phyloP scores from a whole-genome alignment of 2,113 vertebrate species.

The Sardina pilchardus region DNA sequence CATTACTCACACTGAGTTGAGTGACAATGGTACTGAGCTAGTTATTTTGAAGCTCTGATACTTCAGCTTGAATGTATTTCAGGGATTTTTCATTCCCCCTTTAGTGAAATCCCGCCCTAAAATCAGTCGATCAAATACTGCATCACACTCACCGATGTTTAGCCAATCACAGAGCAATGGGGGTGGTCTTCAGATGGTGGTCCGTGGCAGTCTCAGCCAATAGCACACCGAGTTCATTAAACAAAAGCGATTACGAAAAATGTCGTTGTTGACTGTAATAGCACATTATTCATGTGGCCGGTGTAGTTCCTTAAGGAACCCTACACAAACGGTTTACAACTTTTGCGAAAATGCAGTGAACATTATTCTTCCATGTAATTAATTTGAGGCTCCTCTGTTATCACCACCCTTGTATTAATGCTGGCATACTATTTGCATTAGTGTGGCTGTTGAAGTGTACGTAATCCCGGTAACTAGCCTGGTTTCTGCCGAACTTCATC shows the following conservation, averaged over 20 bases:
- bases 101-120: constrained; percentile 70
- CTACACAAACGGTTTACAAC: neutral
- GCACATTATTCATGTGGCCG: constrained; percentile 60
- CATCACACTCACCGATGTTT: constrained; percentile 56
- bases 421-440: neutral
- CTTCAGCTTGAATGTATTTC: too few species aligned
- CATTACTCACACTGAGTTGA: neutral
- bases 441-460: neutral
- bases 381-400: neutral
- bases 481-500: neutral
- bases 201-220: constrained; percentile 70
- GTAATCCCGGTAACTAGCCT: neutral
- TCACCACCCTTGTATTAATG: neutral
- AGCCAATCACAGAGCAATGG: constrained; percentile 63
- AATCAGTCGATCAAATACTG: constrained; percentile 81
- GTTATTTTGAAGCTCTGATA: too few species aligned
- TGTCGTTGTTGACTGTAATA: constrained; percentile 47
- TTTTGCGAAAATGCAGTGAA: neutral
- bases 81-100: constrained; percentile 47
- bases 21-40: too few species aligned
- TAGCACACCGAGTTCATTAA: constrained; percentile 37
- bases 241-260: constrained; percentile 61
- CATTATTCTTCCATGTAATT: neutral
- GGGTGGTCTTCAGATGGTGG: constrained; percentile 68
- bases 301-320: constrained; percentile 62